Percentiles rank a stretch among this genome's conserved stretches.
Evolutionary conservation across 1,140 invertebrate genomes (phyloP).

Genomic region (Drosophila seguyi): DNA sequence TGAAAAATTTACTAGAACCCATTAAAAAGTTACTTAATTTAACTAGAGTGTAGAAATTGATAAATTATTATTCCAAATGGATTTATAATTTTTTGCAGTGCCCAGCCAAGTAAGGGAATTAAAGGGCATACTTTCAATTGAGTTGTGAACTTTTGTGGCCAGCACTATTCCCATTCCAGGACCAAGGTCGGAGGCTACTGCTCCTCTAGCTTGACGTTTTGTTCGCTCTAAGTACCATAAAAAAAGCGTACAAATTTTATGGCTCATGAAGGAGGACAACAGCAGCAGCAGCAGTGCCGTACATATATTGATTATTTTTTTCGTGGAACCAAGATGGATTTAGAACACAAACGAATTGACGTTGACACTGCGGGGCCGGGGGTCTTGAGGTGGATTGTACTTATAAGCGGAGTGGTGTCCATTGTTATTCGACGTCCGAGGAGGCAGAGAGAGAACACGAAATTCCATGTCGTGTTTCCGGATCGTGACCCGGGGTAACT

Average conservation of each 20-base stretch:
- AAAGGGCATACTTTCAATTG: constrained; percentile 44
- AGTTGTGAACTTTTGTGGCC: constrained; percentile 58
- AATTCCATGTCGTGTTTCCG: constrained; percentile 42
- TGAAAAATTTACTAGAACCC: neutral
- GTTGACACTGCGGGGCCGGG: constrained; percentile 15
- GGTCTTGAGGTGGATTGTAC: constrained; percentile 7
- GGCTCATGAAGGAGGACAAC: constrained; percentile 44
- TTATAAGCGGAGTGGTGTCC: constrained; percentile 16
- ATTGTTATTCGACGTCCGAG: constrained; percentile 28
- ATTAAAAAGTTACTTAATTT: neutral
- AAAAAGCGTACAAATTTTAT: constrained; percentile 75
- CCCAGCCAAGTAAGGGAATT: constrained; percentile 17
- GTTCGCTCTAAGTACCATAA: constrained; percentile 71
- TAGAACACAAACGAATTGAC: constrained; percentile 40
- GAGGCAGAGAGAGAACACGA: constrained; percentile 19
- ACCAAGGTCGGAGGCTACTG: constrained; percentile 46
- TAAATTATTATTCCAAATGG: neutral
- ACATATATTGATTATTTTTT: constrained; percentile 73
- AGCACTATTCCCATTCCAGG: constrained; percentile 53
- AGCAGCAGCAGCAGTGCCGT: neutral
- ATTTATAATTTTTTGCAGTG: constrained; percentile 6
- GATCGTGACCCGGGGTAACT: constrained; percentile 44
- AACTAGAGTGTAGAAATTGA: neutral
- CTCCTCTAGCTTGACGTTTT: constrained; percentile 56
- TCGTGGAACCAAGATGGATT: constrained; percentile 37